These are phyloP conservation scores for Campoletis raptor DNA, from an alignment of 2,888 invertebrate species.

Conservation along the genomic window DNA sequence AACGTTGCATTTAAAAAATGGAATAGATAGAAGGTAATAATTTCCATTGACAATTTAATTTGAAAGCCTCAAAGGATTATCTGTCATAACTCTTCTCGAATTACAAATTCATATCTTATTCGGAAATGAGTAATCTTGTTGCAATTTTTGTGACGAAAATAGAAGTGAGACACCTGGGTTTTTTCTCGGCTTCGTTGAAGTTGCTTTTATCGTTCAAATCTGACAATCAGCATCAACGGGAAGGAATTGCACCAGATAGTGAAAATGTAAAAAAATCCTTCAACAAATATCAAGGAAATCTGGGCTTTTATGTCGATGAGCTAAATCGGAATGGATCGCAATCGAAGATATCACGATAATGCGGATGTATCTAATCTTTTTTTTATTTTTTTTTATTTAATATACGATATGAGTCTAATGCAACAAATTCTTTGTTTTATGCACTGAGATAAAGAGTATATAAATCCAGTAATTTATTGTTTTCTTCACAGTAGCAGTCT, in stretches of 20 bases:
- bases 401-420: not conserved
- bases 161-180: not conserved
- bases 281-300: not conserved
- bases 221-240: not conserved
- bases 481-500: slow-evolving; percentile 21
- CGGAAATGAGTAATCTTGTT: not conserved
- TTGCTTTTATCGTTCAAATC: not conserved
- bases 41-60: no score
- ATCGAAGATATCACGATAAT: slow-evolving; percentile 25
- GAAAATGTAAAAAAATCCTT: not conserved
- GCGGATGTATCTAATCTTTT: slow-evolving; percentile 40
- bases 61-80: not conserved
- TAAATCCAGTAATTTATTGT: slow-evolving; percentile 14
- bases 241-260: not conserved
- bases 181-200: not conserved
- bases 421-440: slow-evolving; percentile 6
- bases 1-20: no score
- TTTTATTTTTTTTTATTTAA: not conserved
- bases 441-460: slow-evolving; percentile 30
- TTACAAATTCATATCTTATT: no score
- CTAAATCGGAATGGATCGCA: slow-evolving; percentile 14
- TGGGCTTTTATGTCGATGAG: not conserved
- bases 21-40: no score
- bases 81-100: not conserved
- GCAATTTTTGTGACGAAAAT: not conserved